Conservation (phyloP, 1,140 invertebrate genomes). For the Spodoptera litura region DNA sequence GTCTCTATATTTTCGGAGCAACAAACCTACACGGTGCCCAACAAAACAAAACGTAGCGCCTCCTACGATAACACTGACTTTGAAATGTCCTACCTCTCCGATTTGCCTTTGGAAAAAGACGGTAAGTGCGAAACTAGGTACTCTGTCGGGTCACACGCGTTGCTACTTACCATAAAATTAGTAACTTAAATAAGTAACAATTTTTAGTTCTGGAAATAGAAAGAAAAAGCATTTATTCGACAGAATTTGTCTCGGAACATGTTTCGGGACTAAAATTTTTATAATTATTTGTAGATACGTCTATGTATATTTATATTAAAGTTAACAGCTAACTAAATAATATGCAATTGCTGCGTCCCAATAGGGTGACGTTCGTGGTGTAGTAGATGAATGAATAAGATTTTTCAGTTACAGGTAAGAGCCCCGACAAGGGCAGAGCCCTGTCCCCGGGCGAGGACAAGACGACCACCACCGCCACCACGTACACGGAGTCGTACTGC, state of each 20-base stretch:
- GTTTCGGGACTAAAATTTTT: no score
- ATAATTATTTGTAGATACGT: no score
- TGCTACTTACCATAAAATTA: no score
- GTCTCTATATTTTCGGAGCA: neutral
- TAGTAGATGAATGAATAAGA: neutral
- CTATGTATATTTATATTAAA: no score
- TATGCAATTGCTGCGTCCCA: no score
- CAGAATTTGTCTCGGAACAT: no score
- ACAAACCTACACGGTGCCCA: slow-evolving; percentile 44
- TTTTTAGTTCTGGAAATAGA: no score
- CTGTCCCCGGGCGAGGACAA: slow-evolving; percentile 66
- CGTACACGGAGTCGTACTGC: slow-evolving; percentile 44
- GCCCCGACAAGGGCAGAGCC: slow-evolving; percentile 10
- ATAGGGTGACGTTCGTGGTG: slow-evolving; percentile 38
- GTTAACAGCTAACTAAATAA: no score
- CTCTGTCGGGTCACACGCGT: no score
- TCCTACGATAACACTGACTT: slow-evolving; percentile 54
- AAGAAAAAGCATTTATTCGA: no score
- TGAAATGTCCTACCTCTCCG: slow-evolving; percentile 63
- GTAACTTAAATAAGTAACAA: no score
- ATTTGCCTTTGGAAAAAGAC: slow-evolving; percentile 58
- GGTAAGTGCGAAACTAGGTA: slow-evolving; percentile 31
- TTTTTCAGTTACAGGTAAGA: slow-evolving; percentile 44
- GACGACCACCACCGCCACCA: slow-evolving; percentile 43
- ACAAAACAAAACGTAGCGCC: slow-evolving; percentile 29